These are phyloP conservation scores for Anorthoa munda DNA, from an alignment of 2,888 invertebrate species.

Conservation along the genomic window DNA sequence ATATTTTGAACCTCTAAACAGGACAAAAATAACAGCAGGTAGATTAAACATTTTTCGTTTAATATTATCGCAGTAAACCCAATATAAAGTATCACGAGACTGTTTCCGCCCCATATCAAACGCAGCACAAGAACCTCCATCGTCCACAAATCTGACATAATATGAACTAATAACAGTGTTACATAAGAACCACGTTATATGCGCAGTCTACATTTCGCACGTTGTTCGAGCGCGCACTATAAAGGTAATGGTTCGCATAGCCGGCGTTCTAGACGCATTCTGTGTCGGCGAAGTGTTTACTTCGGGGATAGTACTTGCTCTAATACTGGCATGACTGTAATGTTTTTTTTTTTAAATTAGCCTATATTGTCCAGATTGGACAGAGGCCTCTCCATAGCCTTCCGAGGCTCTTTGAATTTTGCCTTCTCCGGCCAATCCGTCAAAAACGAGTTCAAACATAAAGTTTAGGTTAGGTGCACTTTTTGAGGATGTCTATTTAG, in stretches of 20 bases:
- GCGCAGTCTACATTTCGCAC: constrained; percentile 68
- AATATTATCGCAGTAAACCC: background rate
- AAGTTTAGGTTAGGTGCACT: background rate
- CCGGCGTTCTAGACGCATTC: constrained; percentile 66
- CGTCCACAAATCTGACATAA: constrained; percentile 31
- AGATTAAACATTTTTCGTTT: too few species aligned
- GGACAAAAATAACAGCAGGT: too few species aligned
- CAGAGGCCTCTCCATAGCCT: too few species aligned
- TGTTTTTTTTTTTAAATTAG: too few species aligned
- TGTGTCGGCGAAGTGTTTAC: constrained; percentile 60
- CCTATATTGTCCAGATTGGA: too few species aligned
- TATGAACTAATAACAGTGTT: constrained; percentile 51
- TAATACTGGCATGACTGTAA: constrained; percentile 23
- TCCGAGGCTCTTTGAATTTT: too few species aligned
- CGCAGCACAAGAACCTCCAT: constrained; percentile 22
- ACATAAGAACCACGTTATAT: constrained; percentile 49
- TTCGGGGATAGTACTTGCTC: constrained; percentile 39
- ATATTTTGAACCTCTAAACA: background rate
- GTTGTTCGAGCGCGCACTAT: constrained; percentile 62
- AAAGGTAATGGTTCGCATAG: constrained; percentile 64
- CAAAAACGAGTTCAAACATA: too few species aligned
- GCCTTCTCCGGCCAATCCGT: too few species aligned
- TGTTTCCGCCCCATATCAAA: constrained; percentile 1
- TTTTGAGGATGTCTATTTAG: background rate
- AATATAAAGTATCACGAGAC: background rate